Evolutionary conservation across 2,888 invertebrate species (phyloP).

Genomic region (Bembecia ichneumoniformis): DNA sequence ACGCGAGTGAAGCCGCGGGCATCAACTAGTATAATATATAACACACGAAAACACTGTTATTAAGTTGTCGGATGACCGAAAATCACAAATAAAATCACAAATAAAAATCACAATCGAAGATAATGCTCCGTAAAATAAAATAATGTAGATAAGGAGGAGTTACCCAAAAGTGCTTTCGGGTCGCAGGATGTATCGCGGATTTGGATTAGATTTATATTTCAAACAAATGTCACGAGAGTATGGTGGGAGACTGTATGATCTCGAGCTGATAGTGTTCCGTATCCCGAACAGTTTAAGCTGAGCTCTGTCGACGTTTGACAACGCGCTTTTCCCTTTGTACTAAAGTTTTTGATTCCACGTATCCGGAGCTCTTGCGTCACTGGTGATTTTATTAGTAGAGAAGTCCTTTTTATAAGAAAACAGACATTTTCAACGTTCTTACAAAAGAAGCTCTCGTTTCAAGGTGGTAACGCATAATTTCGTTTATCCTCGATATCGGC

Average conservation of each 20-base stretch:
- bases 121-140: background rate
- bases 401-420: background rate
- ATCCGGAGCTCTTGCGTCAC: background rate
- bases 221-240: background rate
- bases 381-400: background rate
- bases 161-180: background rate
- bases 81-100: too few relatives aligned
- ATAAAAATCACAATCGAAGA: too few relatives aligned
- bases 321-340: background rate
- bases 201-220: background rate
- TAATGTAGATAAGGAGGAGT: background rate
- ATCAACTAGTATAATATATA: too few relatives aligned
- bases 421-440: background rate
- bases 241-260: background rate
- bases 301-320: background rate
- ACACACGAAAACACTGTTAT: too few relatives aligned
- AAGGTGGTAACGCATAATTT: background rate
- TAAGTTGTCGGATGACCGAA: too few relatives aligned
- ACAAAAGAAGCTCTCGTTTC: background rate
- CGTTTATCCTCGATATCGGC: background rate
- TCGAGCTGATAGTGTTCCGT: background rate
- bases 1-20: too few relatives aligned
- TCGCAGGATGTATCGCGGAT: background rate
- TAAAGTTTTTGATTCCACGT: background rate
- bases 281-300: background rate